Percentiles rank a stretch among this genome's conserved stretches.
phyloP scores from a whole-genome alignment of 2,888 invertebrate genomes.

The Dolichopus griseipennis region DNA sequence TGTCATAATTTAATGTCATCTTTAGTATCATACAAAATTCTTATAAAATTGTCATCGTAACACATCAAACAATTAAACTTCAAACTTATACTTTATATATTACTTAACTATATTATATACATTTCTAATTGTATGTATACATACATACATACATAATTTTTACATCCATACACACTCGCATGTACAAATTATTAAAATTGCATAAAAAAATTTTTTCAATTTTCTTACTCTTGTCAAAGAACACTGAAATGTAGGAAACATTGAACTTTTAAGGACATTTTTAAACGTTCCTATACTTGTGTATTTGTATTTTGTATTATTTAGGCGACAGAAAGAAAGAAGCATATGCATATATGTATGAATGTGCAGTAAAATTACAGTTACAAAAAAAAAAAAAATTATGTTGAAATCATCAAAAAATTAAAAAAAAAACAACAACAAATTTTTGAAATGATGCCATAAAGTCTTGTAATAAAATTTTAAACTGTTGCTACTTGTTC shows the following conservation, averaged over 20 bases:
- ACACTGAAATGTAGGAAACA: neutral
- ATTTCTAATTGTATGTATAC: neutral
- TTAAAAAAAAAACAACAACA: too few relatives aligned
- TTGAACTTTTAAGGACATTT: neutral
- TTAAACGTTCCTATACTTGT: neutral
- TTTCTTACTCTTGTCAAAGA: neutral
- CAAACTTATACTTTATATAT: too few relatives aligned
- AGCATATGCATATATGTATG: neutral
- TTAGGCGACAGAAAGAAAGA: neutral
- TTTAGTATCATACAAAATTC: neutral
- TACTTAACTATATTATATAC: too few relatives aligned
- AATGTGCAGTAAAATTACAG: too few relatives aligned
- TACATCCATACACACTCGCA: neutral
- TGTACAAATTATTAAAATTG: neutral
- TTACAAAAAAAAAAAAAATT: too few relatives aligned
- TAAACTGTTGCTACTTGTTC: too few relatives aligned
- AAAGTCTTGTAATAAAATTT: too few relatives aligned
- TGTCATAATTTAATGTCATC: neutral
- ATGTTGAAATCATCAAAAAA: too few relatives aligned
- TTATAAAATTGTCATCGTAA: neutral
- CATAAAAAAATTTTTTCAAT: neutral
- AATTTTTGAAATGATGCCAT: too few relatives aligned
- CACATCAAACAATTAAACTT: conserved; percentile 2
- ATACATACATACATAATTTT: neutral
- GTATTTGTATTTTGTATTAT: too few relatives aligned